phyloP scores from a whole-genome alignment of 2,888 invertebrate genomes.

The Xylota sylvarum region DNA sequence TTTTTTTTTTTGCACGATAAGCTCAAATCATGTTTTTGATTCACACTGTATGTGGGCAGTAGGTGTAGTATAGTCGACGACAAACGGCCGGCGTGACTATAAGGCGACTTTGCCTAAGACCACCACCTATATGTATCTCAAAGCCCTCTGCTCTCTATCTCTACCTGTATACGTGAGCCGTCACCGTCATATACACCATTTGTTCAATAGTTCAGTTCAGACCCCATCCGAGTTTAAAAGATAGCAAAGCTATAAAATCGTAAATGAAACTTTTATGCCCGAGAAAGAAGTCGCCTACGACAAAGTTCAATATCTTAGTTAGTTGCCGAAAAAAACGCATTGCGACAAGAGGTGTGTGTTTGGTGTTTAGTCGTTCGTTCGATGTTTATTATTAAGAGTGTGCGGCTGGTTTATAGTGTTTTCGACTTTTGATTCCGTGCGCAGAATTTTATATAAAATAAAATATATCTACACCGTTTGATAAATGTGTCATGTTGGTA shows the following conservation, averaged over 20 bases:
- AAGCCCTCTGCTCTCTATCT: slow-evolving; percentile 41
- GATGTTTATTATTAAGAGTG: slow-evolving; percentile 14
- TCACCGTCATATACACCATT: slow-evolving; percentile 1
- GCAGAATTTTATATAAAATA: slow-evolving; percentile 43
- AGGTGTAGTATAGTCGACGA: slow-evolving; percentile 29
- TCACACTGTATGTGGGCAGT: slow-evolving; percentile 32
- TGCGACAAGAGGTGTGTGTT: slow-evolving; percentile 66
- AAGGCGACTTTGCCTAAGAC: slow-evolving; percentile 33
- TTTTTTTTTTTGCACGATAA: slow-evolving; percentile 39
- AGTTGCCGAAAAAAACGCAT: slow-evolving; percentile 74
- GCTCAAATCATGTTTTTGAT: slow-evolving; percentile 37
- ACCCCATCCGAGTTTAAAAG: slow-evolving; percentile 15
- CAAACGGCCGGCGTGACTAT: slow-evolving; percentile 24
- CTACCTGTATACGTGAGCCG: slow-evolving; percentile 13
- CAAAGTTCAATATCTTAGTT: slow-evolving; percentile 56
- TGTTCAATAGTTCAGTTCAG: slow-evolving; percentile 33
- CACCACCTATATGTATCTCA: slow-evolving; percentile 34
- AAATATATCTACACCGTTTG: slow-evolving; percentile 18
- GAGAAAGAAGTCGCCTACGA: slow-evolving; percentile 61
- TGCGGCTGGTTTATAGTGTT: slow-evolving; percentile 13
- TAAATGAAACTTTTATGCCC: slow-evolving; percentile 40
- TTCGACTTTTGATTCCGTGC: slow-evolving; percentile 47
- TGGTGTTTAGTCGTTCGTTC: slow-evolving; percentile 32
- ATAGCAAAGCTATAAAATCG: slow-evolving; percentile 40
- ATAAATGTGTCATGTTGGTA: slow-evolving; percentile 49